Evolutionary conservation across 2,113 vertebrate genomes (phyloP).

Genomic region (Fukomys damarensis): DNA sequence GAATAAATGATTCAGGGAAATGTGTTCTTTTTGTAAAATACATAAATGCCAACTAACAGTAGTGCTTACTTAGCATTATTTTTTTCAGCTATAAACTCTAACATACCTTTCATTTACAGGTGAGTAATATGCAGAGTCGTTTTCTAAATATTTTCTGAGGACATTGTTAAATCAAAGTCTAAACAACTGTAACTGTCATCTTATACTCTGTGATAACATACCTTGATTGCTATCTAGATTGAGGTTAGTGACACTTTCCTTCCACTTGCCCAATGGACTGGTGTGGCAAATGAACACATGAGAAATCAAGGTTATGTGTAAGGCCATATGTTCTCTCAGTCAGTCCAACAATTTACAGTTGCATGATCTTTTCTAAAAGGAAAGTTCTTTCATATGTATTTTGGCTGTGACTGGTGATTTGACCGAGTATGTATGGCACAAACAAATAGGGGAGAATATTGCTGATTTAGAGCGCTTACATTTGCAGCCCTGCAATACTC

Average conservation of each 20-base stretch:
- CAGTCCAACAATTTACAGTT: slow-evolving; percentile 20
- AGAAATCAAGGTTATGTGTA: slow-evolving; percentile 45
- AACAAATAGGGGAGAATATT: neutral
- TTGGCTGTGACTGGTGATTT: slow-evolving; percentile 6
- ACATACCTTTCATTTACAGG: slow-evolving; percentile 71
- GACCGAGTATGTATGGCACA: neutral
- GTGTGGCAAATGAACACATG: slow-evolving; percentile 55
- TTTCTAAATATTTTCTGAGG: slow-evolving; percentile 25
- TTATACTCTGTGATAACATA: slow-evolving; percentile 72
- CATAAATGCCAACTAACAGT: slow-evolving; percentile 56
- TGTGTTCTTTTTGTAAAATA: slow-evolving; percentile 51
- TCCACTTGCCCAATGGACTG: slow-evolving; percentile 47
- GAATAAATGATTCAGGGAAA: slow-evolving; percentile 58
- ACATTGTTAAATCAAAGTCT: neutral
- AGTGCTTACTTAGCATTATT: slow-evolving; percentile 65
- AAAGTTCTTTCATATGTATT: neutral
- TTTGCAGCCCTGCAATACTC: neutral
- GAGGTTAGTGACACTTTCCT: slow-evolving; percentile 68
- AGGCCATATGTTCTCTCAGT: neutral
- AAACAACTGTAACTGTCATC: slow-evolving; percentile 61
- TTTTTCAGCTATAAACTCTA: slow-evolving; percentile 73
- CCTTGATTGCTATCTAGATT: slow-evolving; percentile 79
- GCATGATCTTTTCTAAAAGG: slow-evolving; percentile 3
- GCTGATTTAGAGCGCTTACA: neutral
- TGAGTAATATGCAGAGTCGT: slow-evolving; percentile 54